Percentiles rank a stretch among this genome's conserved stretches.
Conservation (phyloP, 2,113 vertebrate species). For the Erythrocercus mccallii region DNA sequence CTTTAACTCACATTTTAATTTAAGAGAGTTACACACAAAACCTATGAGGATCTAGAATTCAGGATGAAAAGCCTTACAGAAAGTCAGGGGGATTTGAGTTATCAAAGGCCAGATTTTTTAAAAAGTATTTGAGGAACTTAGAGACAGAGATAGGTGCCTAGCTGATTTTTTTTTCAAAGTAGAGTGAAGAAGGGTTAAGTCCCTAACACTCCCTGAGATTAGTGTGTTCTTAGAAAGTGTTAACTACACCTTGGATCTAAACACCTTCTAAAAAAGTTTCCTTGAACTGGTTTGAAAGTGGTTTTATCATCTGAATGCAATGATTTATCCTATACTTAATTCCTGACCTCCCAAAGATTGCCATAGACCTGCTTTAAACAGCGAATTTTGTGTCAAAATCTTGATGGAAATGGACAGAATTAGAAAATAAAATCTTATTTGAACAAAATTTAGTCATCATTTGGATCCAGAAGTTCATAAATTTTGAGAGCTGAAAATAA, state of each 20-base stretch:
- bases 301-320: background rate
- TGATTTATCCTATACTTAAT: background rate
- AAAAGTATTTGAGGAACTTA: constrained; percentile 20
- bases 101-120: constrained; percentile 20
- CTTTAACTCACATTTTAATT: constrained; percentile 13
- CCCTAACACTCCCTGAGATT: constrained; percentile 20
- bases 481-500: background rate
- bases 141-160: background rate
- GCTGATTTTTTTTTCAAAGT: background rate
- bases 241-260: constrained; percentile 24
- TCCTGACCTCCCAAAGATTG: background rate
- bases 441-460: background rate
- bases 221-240: constrained; percentile 3
- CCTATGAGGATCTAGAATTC: constrained; percentile 8
- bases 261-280: background rate
- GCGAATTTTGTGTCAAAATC: background rate
- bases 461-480: background rate
- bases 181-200: constrained; percentile 32
- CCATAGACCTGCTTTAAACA: background rate
- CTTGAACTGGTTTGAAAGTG: background rate
- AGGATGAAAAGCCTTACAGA: constrained; percentile 7
- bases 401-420: background rate
- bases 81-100: constrained; percentile 30
- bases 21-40: background rate
- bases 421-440: background rate